Evolutionary conservation across 2,113 vertebrate species (phyloP).

Genomic region (Carassius carassius): DNA sequence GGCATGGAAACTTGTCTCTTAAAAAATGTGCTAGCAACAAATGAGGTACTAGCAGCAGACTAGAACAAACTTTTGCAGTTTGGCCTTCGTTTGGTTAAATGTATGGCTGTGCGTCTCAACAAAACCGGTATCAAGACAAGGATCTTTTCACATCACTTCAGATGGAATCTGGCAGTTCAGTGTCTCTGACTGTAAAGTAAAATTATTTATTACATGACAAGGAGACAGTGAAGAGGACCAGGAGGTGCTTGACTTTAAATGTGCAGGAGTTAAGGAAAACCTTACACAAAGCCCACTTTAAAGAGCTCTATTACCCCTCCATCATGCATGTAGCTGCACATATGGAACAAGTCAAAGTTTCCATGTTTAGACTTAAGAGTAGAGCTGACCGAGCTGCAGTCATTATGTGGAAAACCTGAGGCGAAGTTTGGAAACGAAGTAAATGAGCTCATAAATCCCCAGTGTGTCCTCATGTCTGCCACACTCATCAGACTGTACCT

Average conservation of each 20-base stretch:
- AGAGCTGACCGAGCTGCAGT: neutral
- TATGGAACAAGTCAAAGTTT: slow-evolving; percentile 39
- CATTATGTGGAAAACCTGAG: slow-evolving; percentile 19
- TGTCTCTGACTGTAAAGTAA: neutral
- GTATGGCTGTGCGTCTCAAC: neutral
- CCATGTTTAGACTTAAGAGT: slow-evolving; percentile 17
- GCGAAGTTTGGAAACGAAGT: slow-evolving; percentile 3
- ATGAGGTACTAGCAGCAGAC: neutral
- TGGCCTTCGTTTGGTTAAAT: slow-evolving; percentile 1
- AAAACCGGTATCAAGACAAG: neutral
- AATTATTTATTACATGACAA: neutral
- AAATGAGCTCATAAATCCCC: slow-evolving; percentile 32
- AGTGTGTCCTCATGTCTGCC: neutral
- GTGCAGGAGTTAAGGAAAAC: neutral
- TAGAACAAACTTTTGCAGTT: neutral
- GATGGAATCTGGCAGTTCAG: neutral
- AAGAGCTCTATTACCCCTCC: neutral
- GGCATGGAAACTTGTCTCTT: neutral
- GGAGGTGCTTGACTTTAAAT: slow-evolving; percentile 5
- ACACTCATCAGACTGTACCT: neutral
- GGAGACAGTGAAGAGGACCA: neutral
- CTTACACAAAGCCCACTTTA: neutral
- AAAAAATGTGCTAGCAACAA: neutral
- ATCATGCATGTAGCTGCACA: slow-evolving; percentile 34
- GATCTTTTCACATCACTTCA: neutral